Evolutionary conservation across 2,113 vertebrate species (phyloP).

Genomic region (Madoqua kirkii): DNA sequence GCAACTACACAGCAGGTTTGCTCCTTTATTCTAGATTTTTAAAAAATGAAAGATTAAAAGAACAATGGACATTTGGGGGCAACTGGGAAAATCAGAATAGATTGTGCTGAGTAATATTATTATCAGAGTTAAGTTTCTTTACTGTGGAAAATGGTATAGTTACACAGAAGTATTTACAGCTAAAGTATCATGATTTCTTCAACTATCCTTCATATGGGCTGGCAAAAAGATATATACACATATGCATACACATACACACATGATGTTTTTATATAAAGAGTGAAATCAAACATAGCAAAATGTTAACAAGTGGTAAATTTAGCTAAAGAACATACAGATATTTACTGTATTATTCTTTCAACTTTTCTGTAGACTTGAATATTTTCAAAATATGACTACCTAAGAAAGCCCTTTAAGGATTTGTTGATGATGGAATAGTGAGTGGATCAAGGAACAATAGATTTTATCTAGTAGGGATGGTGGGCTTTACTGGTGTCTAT

Average conservation of each 20-base stretch:
- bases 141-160: not conserved
- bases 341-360: not conserved
- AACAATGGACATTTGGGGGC: not conserved
- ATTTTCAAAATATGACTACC: not conserved
- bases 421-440: not conserved
- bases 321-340: not conserved
- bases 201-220: not conserved
- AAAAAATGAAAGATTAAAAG: not conserved
- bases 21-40: not conserved
- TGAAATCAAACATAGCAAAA: not conserved
- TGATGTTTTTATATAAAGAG: not conserved
- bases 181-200: not conserved
- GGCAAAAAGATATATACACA: not conserved
- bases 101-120: not conserved
- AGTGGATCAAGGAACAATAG: not conserved
- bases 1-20: not conserved
- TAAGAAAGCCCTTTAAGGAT: not conserved
- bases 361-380: not conserved
- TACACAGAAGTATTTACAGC: not conserved
- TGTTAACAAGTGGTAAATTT: not conserved
- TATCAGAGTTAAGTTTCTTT: not conserved
- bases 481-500: too few species aligned
- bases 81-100: not conserved
- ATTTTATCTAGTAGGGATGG: not conserved
- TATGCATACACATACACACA: not conserved